A percentile compares a stretch with the other conserved stretches of the same genome.
Conservation (phyloP, 1,140 invertebrate species). For the Drosophila arawakana region DNA sequence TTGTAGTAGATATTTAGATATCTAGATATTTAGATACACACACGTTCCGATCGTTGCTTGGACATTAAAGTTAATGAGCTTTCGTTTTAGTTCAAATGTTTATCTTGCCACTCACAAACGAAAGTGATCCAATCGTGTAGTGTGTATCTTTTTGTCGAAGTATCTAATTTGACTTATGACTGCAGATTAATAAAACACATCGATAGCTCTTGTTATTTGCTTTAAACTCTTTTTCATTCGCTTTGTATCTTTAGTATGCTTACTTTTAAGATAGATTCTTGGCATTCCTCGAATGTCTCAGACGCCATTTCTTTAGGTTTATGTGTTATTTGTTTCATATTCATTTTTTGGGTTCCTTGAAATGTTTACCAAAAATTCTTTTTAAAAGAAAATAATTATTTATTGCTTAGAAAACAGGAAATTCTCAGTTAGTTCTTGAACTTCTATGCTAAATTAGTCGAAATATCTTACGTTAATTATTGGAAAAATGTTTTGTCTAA, state of each 20-base stretch:
- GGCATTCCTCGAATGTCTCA: background rate
- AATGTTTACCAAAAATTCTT: too few species aligned
- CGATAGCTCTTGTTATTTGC: background rate
- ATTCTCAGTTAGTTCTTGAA: too few species aligned
- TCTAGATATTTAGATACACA: background rate
- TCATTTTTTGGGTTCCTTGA: too few species aligned
- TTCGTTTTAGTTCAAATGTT: slow-evolving; percentile 60
- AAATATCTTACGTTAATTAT: too few species aligned
- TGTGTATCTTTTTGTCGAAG: background rate
- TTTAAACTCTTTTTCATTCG: background rate
- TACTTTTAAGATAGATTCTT: background rate
- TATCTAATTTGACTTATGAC: slow-evolving; percentile 23
- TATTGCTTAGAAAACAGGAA: too few species aligned
- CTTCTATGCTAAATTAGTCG: too few species aligned
- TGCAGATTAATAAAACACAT: background rate
- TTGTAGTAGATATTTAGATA: slow-evolving; percentile 40
- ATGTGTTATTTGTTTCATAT: too few species aligned
- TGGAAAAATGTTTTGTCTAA: too few species aligned
- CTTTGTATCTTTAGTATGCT: background rate
- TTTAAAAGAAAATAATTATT: too few species aligned
- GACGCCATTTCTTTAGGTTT: too few species aligned
- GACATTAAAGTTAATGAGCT: slow-evolving; percentile 72
- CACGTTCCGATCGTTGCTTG: slow-evolving; percentile 54
- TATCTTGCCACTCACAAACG: slow-evolving; percentile 37
- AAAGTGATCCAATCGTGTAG: slow-evolving; percentile 48